Evolutionary conservation across 1,140 invertebrate genomes (phyloP).

Genomic region (Sminthurinus signatus): DNA sequence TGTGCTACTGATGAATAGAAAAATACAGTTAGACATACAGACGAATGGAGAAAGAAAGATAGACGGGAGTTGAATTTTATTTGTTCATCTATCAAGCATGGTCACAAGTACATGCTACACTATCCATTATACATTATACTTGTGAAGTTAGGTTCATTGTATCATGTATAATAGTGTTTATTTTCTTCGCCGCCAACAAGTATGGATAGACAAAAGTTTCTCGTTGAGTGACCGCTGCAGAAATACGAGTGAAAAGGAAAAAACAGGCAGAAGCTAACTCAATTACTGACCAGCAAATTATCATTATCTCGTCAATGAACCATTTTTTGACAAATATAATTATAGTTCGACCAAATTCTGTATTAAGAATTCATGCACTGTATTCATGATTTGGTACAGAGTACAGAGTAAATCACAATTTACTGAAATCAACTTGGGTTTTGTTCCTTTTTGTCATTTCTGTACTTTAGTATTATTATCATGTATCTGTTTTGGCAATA

Average conservation of each 20-base stretch:
- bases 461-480: not conserved
- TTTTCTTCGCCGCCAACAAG: no score
- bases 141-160: no score
- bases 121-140: no score
- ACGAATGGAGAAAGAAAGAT: no score
- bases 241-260: not conserved
- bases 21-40: no score
- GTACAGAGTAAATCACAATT: not conserved
- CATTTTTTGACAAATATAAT: slow-evolving; percentile 1
- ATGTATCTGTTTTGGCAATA: no score
- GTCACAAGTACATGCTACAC: no score
- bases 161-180: no score
- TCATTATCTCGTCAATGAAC: slow-evolving; percentile 5
- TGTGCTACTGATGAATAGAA: no score
- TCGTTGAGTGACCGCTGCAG: not conserved
- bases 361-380: not conserved
- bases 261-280: not conserved
- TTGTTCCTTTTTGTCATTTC: not conserved
- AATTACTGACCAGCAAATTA: not conserved
- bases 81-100: no score
- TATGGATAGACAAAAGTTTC: not conserved
- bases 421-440: not conserved
- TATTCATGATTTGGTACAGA: not conserved
- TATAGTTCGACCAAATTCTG: not conserved
- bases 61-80: no score